Evolutionary conservation across 2,888 invertebrate genomes (phyloP).

Genomic region (Listrodromus nycthemerus): DNA sequence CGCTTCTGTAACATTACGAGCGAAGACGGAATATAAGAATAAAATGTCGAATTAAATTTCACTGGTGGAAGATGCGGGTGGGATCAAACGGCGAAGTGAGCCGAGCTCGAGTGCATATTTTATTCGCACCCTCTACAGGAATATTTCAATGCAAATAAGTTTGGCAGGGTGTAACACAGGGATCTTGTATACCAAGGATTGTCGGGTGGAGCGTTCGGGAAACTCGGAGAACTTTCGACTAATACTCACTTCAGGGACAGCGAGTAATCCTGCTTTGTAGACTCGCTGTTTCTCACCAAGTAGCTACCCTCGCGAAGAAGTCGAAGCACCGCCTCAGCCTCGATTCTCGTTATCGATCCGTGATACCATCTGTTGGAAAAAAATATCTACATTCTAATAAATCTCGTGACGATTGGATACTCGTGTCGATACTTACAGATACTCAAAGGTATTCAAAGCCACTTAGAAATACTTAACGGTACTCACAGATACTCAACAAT

Average conservation of each 20-base stretch:
- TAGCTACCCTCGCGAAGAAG: conserved; percentile 96
- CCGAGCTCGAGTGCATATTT: conserved; percentile 23
- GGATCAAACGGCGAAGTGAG: conserved; percentile 21
- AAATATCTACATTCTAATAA: not conserved
- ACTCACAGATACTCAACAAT: too few species aligned
- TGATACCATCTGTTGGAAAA: conserved; percentile 93
- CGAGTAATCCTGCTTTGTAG: conserved; percentile 96
- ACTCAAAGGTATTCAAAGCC: too few species aligned
- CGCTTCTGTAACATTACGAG: conserved; percentile 89
- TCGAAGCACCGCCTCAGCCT: conserved; percentile 95
- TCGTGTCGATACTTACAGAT: too few species aligned
- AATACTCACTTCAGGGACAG: conserved; percentile 95
- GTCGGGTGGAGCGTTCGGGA: conserved; percentile 4
- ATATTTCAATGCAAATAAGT: conserved; percentile 52
- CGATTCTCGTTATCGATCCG: conserved; percentile 95
- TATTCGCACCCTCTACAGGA: conserved; percentile 35
- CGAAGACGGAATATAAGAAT: conserved; percentile 1
- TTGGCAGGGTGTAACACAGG: conserved; percentile 11
- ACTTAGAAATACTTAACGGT: too few species aligned
- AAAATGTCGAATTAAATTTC: conserved; percentile 5
- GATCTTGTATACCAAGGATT: conserved; percentile 33
- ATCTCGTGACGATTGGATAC: too few species aligned
- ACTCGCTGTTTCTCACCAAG: conserved; percentile 97
- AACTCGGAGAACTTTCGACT: conserved; percentile 49
- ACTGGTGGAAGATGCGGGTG: not conserved